A percentile compares a stretch with the other conserved stretches of the same genome.
Evolutionary conservation across 2,888 invertebrate genomes (phyloP).

Genomic region (Seira ritae): DNA sequence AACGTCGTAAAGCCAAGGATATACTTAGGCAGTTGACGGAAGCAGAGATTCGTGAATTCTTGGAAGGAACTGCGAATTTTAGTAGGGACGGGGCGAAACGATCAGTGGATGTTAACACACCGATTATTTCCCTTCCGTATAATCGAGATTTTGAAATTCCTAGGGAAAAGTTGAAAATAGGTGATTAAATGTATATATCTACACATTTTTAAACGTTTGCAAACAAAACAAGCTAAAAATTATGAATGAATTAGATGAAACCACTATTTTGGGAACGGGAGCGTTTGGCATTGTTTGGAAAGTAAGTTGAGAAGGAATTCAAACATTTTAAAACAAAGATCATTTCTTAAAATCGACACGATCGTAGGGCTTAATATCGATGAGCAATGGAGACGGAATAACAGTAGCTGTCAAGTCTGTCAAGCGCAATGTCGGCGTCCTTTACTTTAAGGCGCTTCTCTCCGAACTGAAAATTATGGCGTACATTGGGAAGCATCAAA

Average conservation of each 20-base stretch:
- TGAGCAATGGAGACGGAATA: slow-evolving; percentile 34
- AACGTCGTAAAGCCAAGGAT: slow-evolving; percentile 47
- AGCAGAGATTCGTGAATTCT: slow-evolving; percentile 65
- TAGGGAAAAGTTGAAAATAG: slow-evolving; percentile 59
- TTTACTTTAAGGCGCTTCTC: slow-evolving; percentile 68
- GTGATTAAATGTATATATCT: slow-evolving; percentile 26
- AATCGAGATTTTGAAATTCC: slow-evolving; percentile 62
- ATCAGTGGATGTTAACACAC: slow-evolving; percentile 60
- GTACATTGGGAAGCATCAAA: slow-evolving; percentile 65
- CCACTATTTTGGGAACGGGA: slow-evolving; percentile 62
- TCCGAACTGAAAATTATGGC: slow-evolving; percentile 68
- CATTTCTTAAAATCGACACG: no score
- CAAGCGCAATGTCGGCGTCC: slow-evolving; percentile 62
- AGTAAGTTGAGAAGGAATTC: slow-evolving; percentile 29
- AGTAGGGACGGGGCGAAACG: slow-evolving; percentile 25
- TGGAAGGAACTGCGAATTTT: slow-evolving; percentile 56
- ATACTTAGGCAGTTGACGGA: slow-evolving; percentile 60
- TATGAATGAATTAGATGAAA: slow-evolving; percentile 61
- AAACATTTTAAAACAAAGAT: no score
- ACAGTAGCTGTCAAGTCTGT: slow-evolving; percentile 67
- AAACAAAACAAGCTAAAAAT: neutral
- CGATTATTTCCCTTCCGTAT: slow-evolving; percentile 61
- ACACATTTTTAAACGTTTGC: neutral
- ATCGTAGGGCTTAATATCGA: neutral
- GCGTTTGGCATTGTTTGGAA: slow-evolving; percentile 67